Base-by-base conservation (phyloP, 2,797 vertebrate genomes). In the Sylvia borin region DNA sequence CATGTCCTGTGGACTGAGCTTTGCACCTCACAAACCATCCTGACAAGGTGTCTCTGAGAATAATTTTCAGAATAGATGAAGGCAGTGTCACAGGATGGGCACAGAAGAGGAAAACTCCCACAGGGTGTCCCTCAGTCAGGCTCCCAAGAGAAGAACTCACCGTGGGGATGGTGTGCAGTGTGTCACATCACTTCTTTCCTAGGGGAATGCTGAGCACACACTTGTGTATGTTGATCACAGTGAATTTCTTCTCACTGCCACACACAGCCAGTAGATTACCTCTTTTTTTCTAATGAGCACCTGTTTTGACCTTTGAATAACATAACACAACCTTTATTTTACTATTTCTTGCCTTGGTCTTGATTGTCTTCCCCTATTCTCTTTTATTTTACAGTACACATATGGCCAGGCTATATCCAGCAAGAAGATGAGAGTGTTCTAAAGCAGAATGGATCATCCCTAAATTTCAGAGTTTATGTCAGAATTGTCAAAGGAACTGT, bases 391-490 rank as follows among this genome's bases (percentile, higher is more conserved):
- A n/a, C 7, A 24, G 10, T 34, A 45, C 2, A 21, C 36, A 29
- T 22, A 36, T 26, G 5, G 4, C 5, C 21, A 45, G 26, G 8
- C 1, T 2, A 4, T 6, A 31, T 51, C 7, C 7, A 9, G 25
- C 4, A 73, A 13, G 16, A 68, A 50, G 4, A 3, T 53, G 16
- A 60, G n/a, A 26, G 9, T 61, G 7, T 25, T 86, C 11, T 61
- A 53, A 43, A 61, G 12, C 7, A 82, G 9, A 81, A 22, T 0
- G 14, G 20, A 58, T 75, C 9, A 68, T 42, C 19, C 8, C 8
- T 5, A 43, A 43, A n/a, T 43, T 32, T 66, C 20, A 75, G 17
- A 66, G 43, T 1, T 38, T n/a, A 13, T 8, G 21, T 29, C 5
- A 57, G 14, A 82, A 65, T 60, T 86, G 25, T 54, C 38, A 66